These are phyloP conservation scores for Saccopteryx leptura DNA, from an alignment of 2,113 vertebrate genomes.

Conservation along the genomic window DNA sequence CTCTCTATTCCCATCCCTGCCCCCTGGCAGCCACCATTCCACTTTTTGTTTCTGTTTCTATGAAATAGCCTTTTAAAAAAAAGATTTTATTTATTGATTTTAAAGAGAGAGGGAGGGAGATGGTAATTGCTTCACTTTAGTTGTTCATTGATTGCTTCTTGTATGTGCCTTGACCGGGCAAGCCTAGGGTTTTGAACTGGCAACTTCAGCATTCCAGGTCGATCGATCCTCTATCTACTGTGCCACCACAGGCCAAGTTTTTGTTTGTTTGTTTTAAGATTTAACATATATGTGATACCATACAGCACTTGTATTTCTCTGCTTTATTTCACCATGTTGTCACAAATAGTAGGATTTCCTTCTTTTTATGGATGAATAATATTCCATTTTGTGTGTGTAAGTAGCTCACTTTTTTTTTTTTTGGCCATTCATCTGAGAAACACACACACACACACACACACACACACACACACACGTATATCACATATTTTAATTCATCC, in stretches of 20 bases:
- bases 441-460: background rate
- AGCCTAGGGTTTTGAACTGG: too few relatives aligned
- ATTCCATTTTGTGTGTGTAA: background rate
- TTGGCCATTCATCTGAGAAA: background rate
- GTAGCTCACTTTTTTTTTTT: background rate
- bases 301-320: background rate
- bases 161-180: too few relatives aligned
- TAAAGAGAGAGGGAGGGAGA: too few relatives aligned
- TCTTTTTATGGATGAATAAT: background rate
- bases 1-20: background rate
- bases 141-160: too few relatives aligned
- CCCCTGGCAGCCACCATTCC: background rate
- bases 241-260: background rate
- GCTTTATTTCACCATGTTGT: background rate
- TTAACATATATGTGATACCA: background rate
- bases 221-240: too few relatives aligned
- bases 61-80: background rate
- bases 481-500: background rate
- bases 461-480: background rate
- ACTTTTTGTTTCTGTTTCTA: background rate
- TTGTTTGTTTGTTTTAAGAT: too few relatives aligned
- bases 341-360: background rate
- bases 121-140: too few relatives aligned
- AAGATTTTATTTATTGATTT: too few relatives aligned
- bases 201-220: too few relatives aligned